Base-by-base conservation (phyloP, 2,888 invertebrate genomes). In the Onthophagus sagittarius region DNA sequence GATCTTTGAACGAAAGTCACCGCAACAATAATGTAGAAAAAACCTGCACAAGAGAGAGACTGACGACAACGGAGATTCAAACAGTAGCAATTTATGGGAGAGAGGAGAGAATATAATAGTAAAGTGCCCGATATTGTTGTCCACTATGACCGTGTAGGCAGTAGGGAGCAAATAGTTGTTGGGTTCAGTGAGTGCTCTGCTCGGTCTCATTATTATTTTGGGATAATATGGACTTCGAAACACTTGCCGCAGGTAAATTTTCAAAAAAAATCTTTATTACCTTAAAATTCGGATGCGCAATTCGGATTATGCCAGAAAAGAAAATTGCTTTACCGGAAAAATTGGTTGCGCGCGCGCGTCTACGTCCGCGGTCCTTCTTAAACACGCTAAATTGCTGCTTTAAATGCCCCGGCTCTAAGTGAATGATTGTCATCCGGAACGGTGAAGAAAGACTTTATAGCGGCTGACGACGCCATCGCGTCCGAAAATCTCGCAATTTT, bases 221-320 rank as follows among this genome's bases (percentile, higher is more conserved):
- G 23, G 23, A 23, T 23, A 23, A 23, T 23, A 80, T 81, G 78
- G 79, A 81, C 77, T 84, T 84, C 80, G 84, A 84, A 81, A 84
- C 84, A 76, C 79, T 85, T 81, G 84, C 83, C 80, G 81, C 83
- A 84, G 85, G 85, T 85, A 82, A 84, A 79, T 80, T 32, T 31
- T 11, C n/a, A 13, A 23, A 67, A n/a, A 32, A 23, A 15, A 15
- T 67, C 67, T 23, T 67, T n/a, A 9, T 23, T 15, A 13, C 15
- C 2, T 64, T 2, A 2, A 62, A 72, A n/a, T n/a, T 71, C 71
- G 76, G 33, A n/a, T n/a, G 53, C 53, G 70, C 64, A 23, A 23
- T 39, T 14, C 69, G 39, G 53, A 13, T n/a, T 64, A 64, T 15
- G 15, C n/a, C 23, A 64, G 9, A 15, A 64, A 33, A 53, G 15